phyloP scores from a whole-genome alignment of 1,140 invertebrate genomes.

The Drosophila pruinosa region DNA sequence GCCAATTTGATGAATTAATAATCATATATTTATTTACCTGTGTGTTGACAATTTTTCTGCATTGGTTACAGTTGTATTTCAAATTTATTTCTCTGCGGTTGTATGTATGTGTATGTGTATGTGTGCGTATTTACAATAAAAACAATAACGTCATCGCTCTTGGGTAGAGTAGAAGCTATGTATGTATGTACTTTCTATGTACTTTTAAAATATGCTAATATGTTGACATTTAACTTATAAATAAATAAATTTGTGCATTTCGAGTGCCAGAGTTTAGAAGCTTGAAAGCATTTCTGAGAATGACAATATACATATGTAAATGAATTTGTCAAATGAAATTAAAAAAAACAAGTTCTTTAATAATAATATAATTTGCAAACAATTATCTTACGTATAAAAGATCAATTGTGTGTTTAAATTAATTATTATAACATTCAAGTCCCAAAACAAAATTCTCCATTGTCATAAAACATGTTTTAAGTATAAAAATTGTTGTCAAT shows the following conservation, averaged over 20 bases:
- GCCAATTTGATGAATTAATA: neutral
- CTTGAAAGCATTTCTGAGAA: neutral
- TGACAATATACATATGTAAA: too few relatives aligned
- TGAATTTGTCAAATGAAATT: neutral
- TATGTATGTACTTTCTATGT: too few relatives aligned
- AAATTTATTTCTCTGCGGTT: neutral
- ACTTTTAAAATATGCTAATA: neutral
- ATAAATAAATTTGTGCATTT: neutral
- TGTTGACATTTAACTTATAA: neutral
- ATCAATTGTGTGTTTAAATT: too few relatives aligned
- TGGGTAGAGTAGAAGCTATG: neutral
- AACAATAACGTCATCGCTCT: slow-evolving; percentile 28
- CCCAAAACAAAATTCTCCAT: too few relatives aligned
- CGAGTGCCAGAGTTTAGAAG: neutral
- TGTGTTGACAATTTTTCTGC: slow-evolving; percentile 5
- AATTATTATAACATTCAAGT: too few relatives aligned
- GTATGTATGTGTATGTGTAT: too few relatives aligned
- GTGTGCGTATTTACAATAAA: too few relatives aligned
- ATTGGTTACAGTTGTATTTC: slow-evolving; percentile 20
- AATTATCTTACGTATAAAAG: too few relatives aligned
- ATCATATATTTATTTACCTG: neutral
- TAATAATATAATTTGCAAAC: too few relatives aligned
- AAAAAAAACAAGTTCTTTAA: neutral
- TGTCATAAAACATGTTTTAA: too few relatives aligned
- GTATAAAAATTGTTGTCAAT: too few relatives aligned